These are phyloP conservation scores for Rhizomys pruinosus DNA, from an alignment of 2,113 vertebrate genomes.

Conservation along the genomic window DNA sequence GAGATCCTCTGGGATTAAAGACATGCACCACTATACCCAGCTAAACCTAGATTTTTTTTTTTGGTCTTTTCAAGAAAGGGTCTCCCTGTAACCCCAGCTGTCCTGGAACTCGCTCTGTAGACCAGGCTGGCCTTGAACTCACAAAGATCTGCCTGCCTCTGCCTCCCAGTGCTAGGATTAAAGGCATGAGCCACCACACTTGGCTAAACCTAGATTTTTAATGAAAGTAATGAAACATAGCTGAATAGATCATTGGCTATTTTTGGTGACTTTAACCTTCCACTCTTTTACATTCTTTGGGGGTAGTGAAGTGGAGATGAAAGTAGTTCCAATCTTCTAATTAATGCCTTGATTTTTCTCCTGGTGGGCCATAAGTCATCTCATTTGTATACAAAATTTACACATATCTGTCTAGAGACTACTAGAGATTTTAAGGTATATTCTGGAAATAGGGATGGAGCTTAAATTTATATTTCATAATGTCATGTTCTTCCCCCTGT, in stretches of 20 bases:
- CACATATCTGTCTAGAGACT: not conserved
- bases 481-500: not conserved
- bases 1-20: too few species aligned
- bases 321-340: not conserved
- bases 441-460: not conserved
- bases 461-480: not conserved
- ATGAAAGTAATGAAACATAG: not conserved
- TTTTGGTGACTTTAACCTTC: not conserved
- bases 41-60: too few species aligned
- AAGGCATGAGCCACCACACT: too few species aligned
- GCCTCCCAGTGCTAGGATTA: too few species aligned
- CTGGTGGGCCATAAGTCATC: not conserved
- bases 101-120: too few species aligned
- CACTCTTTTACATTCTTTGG: not conserved
- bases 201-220: too few species aligned
- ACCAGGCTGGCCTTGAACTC: too few species aligned
- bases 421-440: not conserved
- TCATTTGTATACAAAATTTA: not conserved
- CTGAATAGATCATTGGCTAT: not conserved
- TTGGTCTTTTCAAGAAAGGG: too few species aligned
- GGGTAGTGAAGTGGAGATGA: not conserved
- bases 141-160: too few species aligned
- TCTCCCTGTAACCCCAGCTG: too few species aligned
- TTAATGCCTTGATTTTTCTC: not conserved
- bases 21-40: too few species aligned